Conservation (phyloP, 1,140 invertebrate genomes). For the Drosophila punjabiensis region DNA sequence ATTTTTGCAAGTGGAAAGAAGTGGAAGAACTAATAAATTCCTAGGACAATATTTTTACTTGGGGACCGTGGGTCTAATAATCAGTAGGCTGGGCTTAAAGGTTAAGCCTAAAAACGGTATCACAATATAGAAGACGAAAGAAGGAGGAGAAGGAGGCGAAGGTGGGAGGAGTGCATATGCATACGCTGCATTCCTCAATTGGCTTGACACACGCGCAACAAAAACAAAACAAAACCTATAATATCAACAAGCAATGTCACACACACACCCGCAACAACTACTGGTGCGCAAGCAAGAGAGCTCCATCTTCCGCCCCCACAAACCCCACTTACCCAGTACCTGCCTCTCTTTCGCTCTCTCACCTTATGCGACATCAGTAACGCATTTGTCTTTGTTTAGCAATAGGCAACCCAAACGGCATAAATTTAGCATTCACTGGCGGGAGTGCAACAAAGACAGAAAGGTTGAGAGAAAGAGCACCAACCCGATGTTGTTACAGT, state of each 20-base stretch:
- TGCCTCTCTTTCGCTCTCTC: conserved; percentile 9
- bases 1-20: not conserved
- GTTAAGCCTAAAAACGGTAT: conserved; percentile 36
- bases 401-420: conserved; percentile 50
- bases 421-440: conserved; percentile 24
- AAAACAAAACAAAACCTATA: conserved; percentile 44
- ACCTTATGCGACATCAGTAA: conserved; percentile 30
- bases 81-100: not conserved
- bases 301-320: conserved; percentile 7
- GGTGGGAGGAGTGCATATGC: conserved; percentile 14
- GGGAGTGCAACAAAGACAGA: conserved; percentile 21
- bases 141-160: not conserved
- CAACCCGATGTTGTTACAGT: conserved; percentile 60
- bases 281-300: conserved; percentile 8
- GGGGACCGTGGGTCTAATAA: not conserved
- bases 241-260: conserved; percentile 69
- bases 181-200: conserved; percentile 73
- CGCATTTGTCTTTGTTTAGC: conserved; percentile 74
- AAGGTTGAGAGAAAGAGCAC: not conserved
- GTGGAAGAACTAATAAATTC: not conserved
- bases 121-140: conserved; percentile 4
- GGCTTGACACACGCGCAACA: conserved; percentile 73
- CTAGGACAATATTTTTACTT: not conserved
- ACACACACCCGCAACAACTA: conserved; percentile 22
- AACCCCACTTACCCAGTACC: not conserved